Base-by-base conservation (phyloP, 1,140 invertebrate species). In the Lutraria rhynchaena region DNA sequence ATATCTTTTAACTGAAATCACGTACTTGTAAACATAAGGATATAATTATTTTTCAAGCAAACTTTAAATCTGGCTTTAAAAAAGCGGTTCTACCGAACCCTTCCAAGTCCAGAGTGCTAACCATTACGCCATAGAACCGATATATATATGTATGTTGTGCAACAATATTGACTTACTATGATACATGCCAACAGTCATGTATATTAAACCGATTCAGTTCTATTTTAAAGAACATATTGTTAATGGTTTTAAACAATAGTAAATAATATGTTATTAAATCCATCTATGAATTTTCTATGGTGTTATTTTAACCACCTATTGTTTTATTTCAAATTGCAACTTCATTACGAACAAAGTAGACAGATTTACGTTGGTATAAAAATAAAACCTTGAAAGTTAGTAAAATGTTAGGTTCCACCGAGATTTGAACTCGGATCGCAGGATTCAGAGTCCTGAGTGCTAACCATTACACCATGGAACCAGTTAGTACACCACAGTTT, bases 71-170 rank as follows among this genome's bases (percentile, higher is more conserved):
- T n/a, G n/a, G n/a, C n/a, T n/a, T n/a, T 53, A 53, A 53, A 17
- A 53, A 17, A 53, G 51, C 22, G 82, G 82, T 83, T 78, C 67
- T 49, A 83, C 82, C 82, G 82, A 83, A 75, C 78, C 78, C 78
- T 83, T 83, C 82, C 78, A 58, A 83, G 82, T 83, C 82, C 75
- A 63, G 75, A 78, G 82, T 77, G 82, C 82, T 83, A 83, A 83
- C 82, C 82, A 83, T 83, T 83, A 83, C 82, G 78, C 82, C 82
- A 83, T 83, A 49, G 82, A 82, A 82, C 80, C 80, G 7, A 19
- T 22, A 27, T 22, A 22, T 22, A 22, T 4, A 27, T 9, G 17
- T 9, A 55, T 55, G n/a, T n/a, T n/a, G n/a, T n/a, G n/a, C n/a
- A n/a, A n/a, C n/a, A n/a, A n/a, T n/a, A n/a, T n/a, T n/a, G n/a